These are phyloP conservation scores for Malthinus flaveolus DNA, from an alignment of 2,888 invertebrate species.

Conservation along the genomic window DNA sequence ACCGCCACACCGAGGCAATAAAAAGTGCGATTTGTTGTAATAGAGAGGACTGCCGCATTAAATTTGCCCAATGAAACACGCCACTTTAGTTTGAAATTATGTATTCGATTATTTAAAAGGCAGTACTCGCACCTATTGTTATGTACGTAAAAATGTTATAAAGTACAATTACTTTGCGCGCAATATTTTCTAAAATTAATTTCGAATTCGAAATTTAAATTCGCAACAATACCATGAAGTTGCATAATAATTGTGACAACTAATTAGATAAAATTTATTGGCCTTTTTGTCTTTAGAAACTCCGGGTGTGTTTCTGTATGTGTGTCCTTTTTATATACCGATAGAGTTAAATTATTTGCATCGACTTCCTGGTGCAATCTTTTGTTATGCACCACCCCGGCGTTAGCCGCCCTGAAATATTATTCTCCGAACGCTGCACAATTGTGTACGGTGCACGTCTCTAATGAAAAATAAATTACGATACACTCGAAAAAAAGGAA, in stretches of 20 bases:
- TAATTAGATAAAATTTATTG: slow-evolving; percentile 30
- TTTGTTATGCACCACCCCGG: slow-evolving; percentile 19
- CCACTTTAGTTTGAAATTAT: no score
- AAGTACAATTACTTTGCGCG: slow-evolving; percentile 20
- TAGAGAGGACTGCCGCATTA: no score
- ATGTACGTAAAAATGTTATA: slow-evolving; percentile 2
- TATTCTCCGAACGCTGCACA: slow-evolving; percentile 11
- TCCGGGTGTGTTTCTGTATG: slow-evolving; percentile 7
- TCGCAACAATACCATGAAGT: slow-evolving; percentile 13
- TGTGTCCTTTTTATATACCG: slow-evolving; percentile 29
- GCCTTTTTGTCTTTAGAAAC: slow-evolving; percentile 21
- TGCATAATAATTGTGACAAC: slow-evolving; percentile 22
- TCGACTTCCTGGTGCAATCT: slow-evolving; percentile 33
- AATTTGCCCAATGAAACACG: no score
- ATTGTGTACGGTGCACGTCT: slow-evolving; percentile 3
- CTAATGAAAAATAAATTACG: no score
- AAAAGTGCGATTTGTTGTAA: no score
- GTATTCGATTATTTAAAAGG: no score
- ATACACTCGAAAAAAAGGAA: no score
- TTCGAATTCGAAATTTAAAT: slow-evolving; percentile 3
- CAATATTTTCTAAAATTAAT: slow-evolving; percentile 3
- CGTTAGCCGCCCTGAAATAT: slow-evolving; percentile 16
- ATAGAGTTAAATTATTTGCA: slow-evolving; percentile 36
- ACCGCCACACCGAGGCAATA: no score
- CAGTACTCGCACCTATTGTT: no score